A percentile compares a stretch with the other conserved stretches of the same genome.
These are phyloP conservation scores for Abramis brama DNA, from an alignment of 2,113 vertebrate species.

Conservation along the genomic window DNA sequence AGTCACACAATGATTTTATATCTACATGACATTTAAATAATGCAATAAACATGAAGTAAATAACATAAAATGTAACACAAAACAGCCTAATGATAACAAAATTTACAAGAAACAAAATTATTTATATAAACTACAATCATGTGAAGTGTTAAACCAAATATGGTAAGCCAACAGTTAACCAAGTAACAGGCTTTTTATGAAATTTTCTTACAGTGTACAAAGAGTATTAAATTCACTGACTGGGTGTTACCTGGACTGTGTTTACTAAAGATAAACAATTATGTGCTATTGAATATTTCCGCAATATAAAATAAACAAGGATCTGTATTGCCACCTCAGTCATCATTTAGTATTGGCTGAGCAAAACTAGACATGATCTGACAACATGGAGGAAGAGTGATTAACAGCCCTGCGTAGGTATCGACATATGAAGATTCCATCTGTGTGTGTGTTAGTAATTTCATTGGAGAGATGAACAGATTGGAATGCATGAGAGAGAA, in stretches of 20 bases:
- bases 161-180: neutral
- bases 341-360: neutral
- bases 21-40: neutral
- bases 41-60: neutral
- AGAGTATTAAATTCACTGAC: neutral
- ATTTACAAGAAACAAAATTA: neutral
- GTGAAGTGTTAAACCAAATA: neutral
- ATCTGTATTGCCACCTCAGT: neutral
- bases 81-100: neutral
- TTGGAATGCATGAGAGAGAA: slow-evolving; percentile 50
- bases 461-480: slow-evolving; percentile 50
- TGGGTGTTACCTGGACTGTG: neutral
- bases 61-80: neutral
- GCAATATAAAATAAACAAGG: neutral
- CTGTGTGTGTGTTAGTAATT: slow-evolving; percentile 18
- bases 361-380: slow-evolving; percentile 25
- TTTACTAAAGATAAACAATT: neutral
- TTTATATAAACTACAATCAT: neutral
- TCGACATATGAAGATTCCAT: slow-evolving; percentile 15
- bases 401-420: slow-evolving; percentile 23
- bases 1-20: neutral
- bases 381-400: slow-evolving; percentile 15
- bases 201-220: neutral
- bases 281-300: neutral
- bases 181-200: neutral